These are phyloP conservation scores for Callimorpha dominula DNA, from an alignment of 2,888 invertebrate species.

Conservation along the genomic window DNA sequence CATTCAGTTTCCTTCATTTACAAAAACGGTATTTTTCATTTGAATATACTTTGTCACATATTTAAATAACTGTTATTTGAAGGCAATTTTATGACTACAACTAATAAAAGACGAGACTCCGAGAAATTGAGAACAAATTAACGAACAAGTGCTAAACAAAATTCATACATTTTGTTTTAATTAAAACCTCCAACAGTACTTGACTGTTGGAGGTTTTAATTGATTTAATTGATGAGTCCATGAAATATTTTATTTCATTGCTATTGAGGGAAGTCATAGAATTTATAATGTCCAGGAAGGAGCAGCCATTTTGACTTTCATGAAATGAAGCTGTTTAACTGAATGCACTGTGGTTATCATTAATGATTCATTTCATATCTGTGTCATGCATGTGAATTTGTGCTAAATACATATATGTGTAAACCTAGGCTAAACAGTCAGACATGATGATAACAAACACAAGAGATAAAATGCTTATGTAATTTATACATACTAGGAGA, in stretches of 20 bases:
- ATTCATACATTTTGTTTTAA: constrained; percentile 6
- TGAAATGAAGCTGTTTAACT: neutral
- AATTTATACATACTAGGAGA: neutral
- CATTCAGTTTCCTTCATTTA: constrained; percentile 5
- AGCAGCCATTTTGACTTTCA: constrained; percentile 5
- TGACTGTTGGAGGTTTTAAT: no score
- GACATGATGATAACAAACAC: neutral
- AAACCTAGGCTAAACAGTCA: constrained; percentile 3
- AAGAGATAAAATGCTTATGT: neutral
- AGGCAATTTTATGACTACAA: constrained; percentile 50
- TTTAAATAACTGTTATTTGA: constrained; percentile 43
- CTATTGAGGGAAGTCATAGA: neutral
- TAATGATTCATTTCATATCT: constrained; percentile 20
- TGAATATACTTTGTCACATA: constrained; percentile 25
- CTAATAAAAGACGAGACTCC: constrained; percentile 31
- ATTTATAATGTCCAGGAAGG: neutral
- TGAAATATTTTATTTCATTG: neutral
- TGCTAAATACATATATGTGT: constrained; percentile 9
- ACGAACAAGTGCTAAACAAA: constrained; percentile 44
- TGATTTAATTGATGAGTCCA: neutral
- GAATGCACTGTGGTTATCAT: constrained; percentile 4
- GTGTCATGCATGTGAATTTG: constrained; percentile 18
- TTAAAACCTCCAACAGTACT: neutral
- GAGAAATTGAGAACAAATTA: constrained; percentile 49
- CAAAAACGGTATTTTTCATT: constrained; percentile 40